phyloP scores from a whole-genome alignment of 2,113 vertebrate genomes.

The Chaetodon auriga region DNA sequence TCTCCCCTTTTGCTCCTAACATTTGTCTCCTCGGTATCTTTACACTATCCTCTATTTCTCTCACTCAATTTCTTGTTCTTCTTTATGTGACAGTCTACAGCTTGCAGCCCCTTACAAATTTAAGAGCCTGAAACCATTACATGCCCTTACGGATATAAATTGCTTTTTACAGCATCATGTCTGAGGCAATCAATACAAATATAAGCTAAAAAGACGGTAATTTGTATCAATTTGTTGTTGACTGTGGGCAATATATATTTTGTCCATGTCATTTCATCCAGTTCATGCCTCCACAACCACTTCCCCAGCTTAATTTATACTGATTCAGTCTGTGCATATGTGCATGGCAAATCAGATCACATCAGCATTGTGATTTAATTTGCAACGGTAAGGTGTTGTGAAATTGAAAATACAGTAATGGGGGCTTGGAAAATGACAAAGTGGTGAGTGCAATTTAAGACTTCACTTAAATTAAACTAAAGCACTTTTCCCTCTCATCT shows the following conservation, averaged over 20 bases:
- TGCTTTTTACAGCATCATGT: conserved; percentile 4
- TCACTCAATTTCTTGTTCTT: conserved; percentile 1
- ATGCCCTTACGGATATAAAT: background rate
- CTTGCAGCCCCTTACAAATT: conserved; percentile 1
- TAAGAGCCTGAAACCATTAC: conserved; percentile 2
- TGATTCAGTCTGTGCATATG: background rate
- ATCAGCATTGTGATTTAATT: conserved; percentile 27
- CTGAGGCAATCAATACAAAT: conserved; percentile 14
- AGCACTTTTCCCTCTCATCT: background rate
- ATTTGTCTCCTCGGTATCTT: conserved; percentile 19
- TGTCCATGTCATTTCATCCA: background rate
- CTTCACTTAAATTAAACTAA: conserved; percentile 5
- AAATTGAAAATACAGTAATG: conserved; percentile 43
- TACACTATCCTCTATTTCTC: background rate
- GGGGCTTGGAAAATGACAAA: background rate
- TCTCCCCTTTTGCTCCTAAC: conserved; percentile 22
- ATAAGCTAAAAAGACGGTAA: conserved; percentile 14
- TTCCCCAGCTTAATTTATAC: background rate
- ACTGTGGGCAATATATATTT: background rate
- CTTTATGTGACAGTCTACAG: background rate
- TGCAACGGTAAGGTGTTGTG: conserved; percentile 7
- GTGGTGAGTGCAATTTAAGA: conserved; percentile 6
- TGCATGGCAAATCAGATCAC: background rate
- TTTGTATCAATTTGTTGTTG: background rate
- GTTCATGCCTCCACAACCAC: too few species aligned